Conservation (phyloP, 2,797 vertebrate species). For the Malurus leucopterus region DNA sequence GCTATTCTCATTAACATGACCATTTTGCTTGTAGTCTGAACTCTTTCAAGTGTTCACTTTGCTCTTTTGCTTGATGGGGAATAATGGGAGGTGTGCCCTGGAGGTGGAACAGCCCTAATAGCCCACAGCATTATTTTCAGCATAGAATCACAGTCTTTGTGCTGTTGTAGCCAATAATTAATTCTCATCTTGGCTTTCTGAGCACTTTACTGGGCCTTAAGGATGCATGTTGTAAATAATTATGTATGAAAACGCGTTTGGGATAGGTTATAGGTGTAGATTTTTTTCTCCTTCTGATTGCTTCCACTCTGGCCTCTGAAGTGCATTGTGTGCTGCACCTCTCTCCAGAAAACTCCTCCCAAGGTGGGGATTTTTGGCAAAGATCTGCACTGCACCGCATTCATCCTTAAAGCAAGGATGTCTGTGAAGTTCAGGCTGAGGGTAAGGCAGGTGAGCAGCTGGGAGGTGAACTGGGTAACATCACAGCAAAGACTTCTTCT, state of each 20-base stretch:
- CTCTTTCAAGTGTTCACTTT: neutral
- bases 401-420: neutral
- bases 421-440: neutral
- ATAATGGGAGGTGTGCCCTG: neutral
- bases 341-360: neutral
- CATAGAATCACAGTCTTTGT: neutral
- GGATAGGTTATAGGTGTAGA: neutral
- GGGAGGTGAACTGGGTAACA: neutral
- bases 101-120: neutral
- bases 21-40: conserved; percentile 20
- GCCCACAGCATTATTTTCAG: neutral
- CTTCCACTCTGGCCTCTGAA: neutral
- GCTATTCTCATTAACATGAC: neutral
- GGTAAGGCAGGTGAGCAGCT: neutral
- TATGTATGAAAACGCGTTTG: neutral
- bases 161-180: neutral
- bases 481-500: neutral
- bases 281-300: rapidly evolving
- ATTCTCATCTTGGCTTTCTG: neutral
- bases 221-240: neutral
- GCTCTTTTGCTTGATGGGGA: conserved; percentile 7
- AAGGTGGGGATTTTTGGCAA: rapidly evolving
- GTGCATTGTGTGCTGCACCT: neutral
- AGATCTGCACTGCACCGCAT: neutral
- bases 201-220: neutral